Evolutionary conservation across 1,140 invertebrate genomes (phyloP), one percentile per base, ranked within the genome.

Genomic region (Melitaea cinxia): DNA sequence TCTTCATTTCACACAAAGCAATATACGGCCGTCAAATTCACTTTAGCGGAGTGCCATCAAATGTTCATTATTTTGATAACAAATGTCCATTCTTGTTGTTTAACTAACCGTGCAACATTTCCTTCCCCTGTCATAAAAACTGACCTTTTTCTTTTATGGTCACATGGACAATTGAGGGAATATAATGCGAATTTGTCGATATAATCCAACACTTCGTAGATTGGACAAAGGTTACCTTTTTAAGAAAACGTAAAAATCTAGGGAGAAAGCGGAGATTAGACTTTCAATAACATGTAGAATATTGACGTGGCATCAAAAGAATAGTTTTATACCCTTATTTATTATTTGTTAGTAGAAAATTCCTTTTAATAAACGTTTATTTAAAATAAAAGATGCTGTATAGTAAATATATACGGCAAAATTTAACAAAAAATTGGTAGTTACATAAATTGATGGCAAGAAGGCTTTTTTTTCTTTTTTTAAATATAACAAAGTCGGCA

Each of bases 131-230:
- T 73, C 78, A 85, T 85, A 81, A 83, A 84, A 83, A 58, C 53
- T 77, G 77, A 78, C 83, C 81, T 82, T 84, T 88, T 83, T 75
- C 68, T 80, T 85, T 80, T 82, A 79, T 78, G 77, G 77, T 69
- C 68, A 64, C 72, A 65, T 65, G 76, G 72, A 79, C 80, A 78
- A 83, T 82, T 78, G 78, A 63, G 61, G 55, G 72, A 78, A 82
- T 81, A 80, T 85, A 83, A 87, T 79, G 75, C 71, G 84, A 84
- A 83, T 85, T 83, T 83, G 77, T 85, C 70, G 75, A 78, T 78
- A 75, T 83, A 88, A 89, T 80, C 80, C 77, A 78, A 84, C 83
- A 82, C 74, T 75, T 83, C 63, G 76, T 67, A 73, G 71, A 77
- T 84, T 78, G 78, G 74, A 82, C 78, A 75, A 79, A 81, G 76